Evolutionary conservation across 2,797 vertebrate species (phyloP).

Genomic region (Cottoperca gobio): DNA sequence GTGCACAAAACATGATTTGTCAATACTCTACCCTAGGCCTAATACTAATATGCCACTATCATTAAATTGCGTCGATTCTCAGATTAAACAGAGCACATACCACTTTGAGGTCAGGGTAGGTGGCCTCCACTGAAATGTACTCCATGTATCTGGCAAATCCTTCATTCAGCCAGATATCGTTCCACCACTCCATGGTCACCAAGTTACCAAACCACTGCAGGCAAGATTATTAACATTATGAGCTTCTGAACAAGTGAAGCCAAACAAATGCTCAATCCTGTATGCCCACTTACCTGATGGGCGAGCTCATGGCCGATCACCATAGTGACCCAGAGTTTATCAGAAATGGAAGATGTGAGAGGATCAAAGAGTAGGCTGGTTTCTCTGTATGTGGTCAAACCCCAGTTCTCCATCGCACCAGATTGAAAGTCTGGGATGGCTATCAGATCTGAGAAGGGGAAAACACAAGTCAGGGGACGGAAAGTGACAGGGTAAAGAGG

Average conservation of each 20-base stretch:
- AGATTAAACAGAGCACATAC: constrained; percentile 63
- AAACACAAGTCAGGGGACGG: not conserved
- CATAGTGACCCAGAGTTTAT: constrained; percentile 86
- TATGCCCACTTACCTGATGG: constrained; percentile 81
- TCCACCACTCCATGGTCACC: constrained; percentile 91
- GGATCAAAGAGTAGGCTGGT: constrained; percentile 86
- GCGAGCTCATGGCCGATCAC: constrained; percentile 88
- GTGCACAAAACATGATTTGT: constrained; percentile 13
- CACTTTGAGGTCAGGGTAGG: constrained; percentile 84
- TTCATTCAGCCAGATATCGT: constrained; percentile 89
- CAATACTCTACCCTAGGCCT: not conserved
- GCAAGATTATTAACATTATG: not conserved
- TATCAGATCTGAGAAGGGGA: constrained; percentile 82
- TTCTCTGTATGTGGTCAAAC: constrained; percentile 87
- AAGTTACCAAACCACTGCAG: constrained; percentile 90
- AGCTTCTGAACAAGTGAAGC: not conserved
- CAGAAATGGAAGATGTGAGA: constrained; percentile 83
- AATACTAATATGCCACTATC: not conserved
- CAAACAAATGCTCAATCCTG: not conserved
- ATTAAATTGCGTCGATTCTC: not conserved
- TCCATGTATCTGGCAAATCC: constrained; percentile 90
- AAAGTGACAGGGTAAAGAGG: not conserved
- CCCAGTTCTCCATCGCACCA: constrained; percentile 91
- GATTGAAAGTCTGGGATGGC: constrained; percentile 87
- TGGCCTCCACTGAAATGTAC: constrained; percentile 84